Evolutionary conservation across 2,113 vertebrate species (phyloP).

Genomic region (Ornithorhynchus anatinus): DNA sequence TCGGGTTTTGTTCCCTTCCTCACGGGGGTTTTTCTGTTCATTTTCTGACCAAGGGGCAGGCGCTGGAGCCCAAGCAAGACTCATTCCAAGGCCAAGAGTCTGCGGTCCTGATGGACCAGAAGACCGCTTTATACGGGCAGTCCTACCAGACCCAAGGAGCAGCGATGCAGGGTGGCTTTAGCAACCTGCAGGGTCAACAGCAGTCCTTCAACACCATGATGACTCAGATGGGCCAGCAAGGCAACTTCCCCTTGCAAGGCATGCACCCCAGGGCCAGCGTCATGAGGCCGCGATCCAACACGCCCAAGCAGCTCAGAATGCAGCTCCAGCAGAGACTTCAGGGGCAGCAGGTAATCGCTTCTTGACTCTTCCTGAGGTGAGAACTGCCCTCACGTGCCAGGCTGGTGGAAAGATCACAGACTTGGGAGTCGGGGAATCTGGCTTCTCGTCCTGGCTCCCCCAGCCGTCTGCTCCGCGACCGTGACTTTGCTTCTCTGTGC

Average conservation of each 20-base stretch:
- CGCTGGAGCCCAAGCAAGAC: slow-evolving; percentile 81
- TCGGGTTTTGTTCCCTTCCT: not conserved
- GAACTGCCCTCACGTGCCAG: accelerated
- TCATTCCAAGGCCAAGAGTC: slow-evolving; percentile 84
- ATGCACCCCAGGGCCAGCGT: slow-evolving; percentile 84
- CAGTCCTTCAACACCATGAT: slow-evolving; percentile 85
- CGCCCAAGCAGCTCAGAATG: slow-evolving; percentile 89
- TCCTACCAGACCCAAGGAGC: slow-evolving; percentile 84
- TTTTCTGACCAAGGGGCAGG: slow-evolving; percentile 77
- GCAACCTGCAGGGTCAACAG: slow-evolving; percentile 82
- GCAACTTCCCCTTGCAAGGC: slow-evolving; percentile 78
- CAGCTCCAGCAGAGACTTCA: slow-evolving; percentile 96
- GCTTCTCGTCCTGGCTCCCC: no score
- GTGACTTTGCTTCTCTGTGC: no score
- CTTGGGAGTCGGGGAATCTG: no score
- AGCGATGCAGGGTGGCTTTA: slow-evolving; percentile 81
- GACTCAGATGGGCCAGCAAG: slow-evolving; percentile 77
- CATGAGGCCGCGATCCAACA: slow-evolving; percentile 84
- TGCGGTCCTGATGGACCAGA: slow-evolving; percentile 85
- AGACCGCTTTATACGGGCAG: slow-evolving; percentile 83
- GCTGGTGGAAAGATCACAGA: no score
- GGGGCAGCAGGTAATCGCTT: slow-evolving; percentile 87
- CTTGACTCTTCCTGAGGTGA: not conserved
- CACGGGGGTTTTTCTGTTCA: not conserved
- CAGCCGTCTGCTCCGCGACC: no score